Conservation (phyloP, 2,113 vertebrate species). For the Chaetura pelagica region DNA sequence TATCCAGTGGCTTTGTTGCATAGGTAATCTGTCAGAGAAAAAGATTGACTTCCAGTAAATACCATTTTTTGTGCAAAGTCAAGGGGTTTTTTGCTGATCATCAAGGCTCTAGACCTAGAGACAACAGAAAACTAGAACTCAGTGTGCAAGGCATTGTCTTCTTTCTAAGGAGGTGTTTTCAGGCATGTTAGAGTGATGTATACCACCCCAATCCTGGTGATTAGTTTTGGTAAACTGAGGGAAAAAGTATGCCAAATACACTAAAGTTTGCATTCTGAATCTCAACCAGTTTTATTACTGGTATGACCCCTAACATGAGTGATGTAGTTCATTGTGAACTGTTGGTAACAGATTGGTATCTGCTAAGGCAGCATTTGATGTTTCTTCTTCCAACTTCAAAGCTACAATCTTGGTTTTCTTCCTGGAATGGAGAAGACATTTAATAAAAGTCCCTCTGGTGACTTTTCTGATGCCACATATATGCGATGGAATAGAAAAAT, state of each 20-base stretch:
- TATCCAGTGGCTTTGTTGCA: not conserved
- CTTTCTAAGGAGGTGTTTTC: not conserved
- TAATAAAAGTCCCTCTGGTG: not conserved
- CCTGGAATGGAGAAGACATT: not conserved
- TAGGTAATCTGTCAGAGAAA: not conserved
- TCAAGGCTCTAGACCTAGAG: not conserved
- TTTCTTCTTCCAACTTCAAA: not conserved
- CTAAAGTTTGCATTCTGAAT: not conserved
- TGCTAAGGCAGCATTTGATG: not conserved
- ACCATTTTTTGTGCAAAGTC: not conserved
- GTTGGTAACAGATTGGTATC: not conserved
- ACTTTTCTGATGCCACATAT: not conserved
- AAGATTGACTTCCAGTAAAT: not conserved
- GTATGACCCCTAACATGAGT: not conserved
- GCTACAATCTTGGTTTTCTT: not conserved
- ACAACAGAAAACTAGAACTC: not conserved
- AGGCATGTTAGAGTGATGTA: not conserved
- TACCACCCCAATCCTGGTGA: not conserved
- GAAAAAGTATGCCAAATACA: not conserved
- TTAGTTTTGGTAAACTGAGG: not conserved
- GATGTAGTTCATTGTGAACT: not conserved
- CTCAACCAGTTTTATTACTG: not conserved
- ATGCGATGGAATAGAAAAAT: not conserved
- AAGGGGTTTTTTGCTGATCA: not conserved
- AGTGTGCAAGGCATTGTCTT: not conserved